phyloP scores from a whole-genome alignment of 2,888 invertebrate species.

The Callimorpha dominula region DNA sequence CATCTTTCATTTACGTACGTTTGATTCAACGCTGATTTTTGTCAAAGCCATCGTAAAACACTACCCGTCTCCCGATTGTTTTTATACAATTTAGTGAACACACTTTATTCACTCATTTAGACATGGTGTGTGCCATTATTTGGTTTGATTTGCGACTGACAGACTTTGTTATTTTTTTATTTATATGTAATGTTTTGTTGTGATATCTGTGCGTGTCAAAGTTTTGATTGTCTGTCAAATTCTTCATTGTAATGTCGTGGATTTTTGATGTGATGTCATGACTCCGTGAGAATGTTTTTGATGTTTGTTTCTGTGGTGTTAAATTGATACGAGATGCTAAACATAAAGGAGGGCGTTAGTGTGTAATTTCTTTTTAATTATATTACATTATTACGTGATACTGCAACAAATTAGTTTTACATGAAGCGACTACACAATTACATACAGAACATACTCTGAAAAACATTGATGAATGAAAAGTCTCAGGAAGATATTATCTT shows the following conservation, averaged over 20 bases:
- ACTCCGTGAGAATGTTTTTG: conserved; percentile 72
- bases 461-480: no score
- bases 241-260: conserved; percentile 74
- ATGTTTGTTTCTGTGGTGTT: conserved; percentile 45
- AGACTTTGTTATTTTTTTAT: conserved; percentile 73
- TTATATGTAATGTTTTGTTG: conserved; percentile 71
- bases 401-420: not conserved
- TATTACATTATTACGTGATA: not conserved
- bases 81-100: conserved; percentile 81
- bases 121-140: conserved; percentile 76
- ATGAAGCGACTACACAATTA: no score
- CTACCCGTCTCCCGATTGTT: conserved; percentile 78
- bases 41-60: conserved; percentile 84
- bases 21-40: conserved; percentile 82
- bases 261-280: conserved; percentile 49
- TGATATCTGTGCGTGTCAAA: conserved; percentile 77
- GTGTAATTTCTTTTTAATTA: not conserved
- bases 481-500: no score
- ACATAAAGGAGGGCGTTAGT: not conserved
- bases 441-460: no score
- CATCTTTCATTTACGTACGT: conserved; percentile 82
- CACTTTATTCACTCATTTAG: conserved; percentile 75
- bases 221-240: conserved; percentile 84
- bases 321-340: conserved; percentile 11
- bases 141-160: conserved; percentile 83